Evolutionary conservation across 2,888 invertebrate genomes (phyloP).

Genomic region (Cheilosia vernalis): DNA sequence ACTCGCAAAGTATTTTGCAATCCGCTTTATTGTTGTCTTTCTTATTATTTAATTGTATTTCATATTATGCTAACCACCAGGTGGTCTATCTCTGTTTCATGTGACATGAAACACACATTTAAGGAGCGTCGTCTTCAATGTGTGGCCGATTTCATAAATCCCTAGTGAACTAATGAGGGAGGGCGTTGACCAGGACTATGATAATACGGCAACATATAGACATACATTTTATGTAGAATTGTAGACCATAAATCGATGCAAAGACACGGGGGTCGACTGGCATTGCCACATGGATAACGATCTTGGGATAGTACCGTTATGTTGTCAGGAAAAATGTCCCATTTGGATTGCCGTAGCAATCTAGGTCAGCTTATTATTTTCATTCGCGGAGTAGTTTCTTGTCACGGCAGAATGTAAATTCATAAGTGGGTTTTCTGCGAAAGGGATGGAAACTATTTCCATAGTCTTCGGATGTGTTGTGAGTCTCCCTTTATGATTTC

Average conservation of each 20-base stretch:
- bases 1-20: constrained; percentile 41
- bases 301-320: constrained; percentile 23
- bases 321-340: not conserved
- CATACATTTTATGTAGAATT: not conserved
- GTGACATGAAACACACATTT: not conserved
- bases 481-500: too few relatives aligned
- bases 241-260: constrained; percentile 27
- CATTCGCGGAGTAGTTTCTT: constrained; percentile 1
- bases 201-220: constrained; percentile 10
- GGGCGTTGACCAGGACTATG: constrained; percentile 46
- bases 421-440: too few relatives aligned
- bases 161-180: constrained; percentile 43
- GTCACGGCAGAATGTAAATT: not conserved
- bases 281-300: constrained; percentile 18
- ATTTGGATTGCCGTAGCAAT: not conserved
- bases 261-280: constrained; percentile 2
- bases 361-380: constrained; percentile 32
- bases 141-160: constrained; percentile 51
- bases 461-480: too few relatives aligned
- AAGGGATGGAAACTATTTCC: too few relatives aligned
- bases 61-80: not conserved
- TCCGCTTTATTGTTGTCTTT: constrained; percentile 1
- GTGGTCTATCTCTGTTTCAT: not conserved
- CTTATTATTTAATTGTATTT: too few relatives aligned
- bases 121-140: constrained; percentile 40